Evolutionary conservation across 2,113 vertebrate species (phyloP).

Genomic region (Lontra canadensis): DNA sequence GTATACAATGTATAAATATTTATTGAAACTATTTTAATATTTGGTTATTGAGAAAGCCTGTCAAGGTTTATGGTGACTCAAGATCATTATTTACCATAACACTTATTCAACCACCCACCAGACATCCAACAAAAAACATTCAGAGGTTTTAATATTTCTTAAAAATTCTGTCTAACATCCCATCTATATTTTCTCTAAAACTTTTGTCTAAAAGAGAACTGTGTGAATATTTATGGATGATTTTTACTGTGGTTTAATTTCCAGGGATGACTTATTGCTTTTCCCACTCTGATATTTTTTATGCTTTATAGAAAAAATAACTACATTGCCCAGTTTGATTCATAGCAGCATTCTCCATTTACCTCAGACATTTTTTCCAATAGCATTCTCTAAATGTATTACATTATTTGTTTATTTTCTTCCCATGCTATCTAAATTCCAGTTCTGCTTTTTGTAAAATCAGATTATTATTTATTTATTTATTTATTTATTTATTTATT

Average conservation of each 20-base stretch:
- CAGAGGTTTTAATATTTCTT: neutral
- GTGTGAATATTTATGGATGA: neutral
- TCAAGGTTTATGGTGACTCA: neutral
- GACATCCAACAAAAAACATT: neutral
- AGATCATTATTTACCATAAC: neutral
- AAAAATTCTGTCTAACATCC: neutral
- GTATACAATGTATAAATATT: neutral
- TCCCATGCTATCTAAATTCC: neutral
- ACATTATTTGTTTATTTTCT: neutral
- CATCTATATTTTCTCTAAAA: neutral
- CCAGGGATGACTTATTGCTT: neutral
- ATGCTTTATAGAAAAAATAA: neutral
- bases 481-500: too few species aligned
- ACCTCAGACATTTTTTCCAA: neutral
- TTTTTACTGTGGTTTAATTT: neutral
- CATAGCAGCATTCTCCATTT: neutral
- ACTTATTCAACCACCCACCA: neutral
- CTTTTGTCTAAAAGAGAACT: neutral
- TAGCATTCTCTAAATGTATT: neutral
- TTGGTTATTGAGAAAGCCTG: neutral
- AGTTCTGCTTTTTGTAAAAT: neutral
- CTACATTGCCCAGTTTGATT: neutral
- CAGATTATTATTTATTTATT: neutral
- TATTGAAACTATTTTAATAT: neutral
- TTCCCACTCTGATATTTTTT: neutral